Evolutionary conservation across 2,888 invertebrate genomes (phyloP), one percentile per base, ranked within the genome.

Genomic region (Suillia variegata): DNA sequence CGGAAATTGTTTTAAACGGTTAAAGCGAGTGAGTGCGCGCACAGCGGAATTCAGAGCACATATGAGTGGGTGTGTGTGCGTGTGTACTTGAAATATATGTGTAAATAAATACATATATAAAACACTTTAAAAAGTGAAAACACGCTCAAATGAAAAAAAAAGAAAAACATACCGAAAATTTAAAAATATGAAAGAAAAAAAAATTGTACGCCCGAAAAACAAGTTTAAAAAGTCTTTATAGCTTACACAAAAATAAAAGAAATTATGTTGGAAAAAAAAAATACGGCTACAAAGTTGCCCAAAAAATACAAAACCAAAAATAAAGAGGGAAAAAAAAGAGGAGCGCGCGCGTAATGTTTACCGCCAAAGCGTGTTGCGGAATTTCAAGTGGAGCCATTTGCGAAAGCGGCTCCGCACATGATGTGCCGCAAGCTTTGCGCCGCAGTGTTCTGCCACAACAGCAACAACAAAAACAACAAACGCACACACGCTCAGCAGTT

Each of bases 131-230:
- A 52, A 54, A 58, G 59, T 31, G n/a, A 38, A 18, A 60, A 42
- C 4, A 26, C 21, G 49, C 48, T 52, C 34, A 63, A 61, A 58
- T 26, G 10, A 64, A 60, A 59, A 57, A 53, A 62, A 6, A 5
- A 5, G 26, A 26, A 26, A 10, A 26, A 26, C 10, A 10, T 10
- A 26, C 26, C 26, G 5, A 26, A 26, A 26, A 26, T 26, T 26
- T 26, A 26, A 26, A 26, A 26, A 26, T 6, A 26, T 26, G 26
- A 26, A 26, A 6, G 26, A 26, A 26, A 26, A 26, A 26, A 26
- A n/a, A n/a, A n/a, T n/a, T 31, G 31, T 38, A n/a, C 38, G 31
- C 31, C 31, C 5, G 31, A 5, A 5, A 31, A 38, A n/a, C 6
- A 38, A 38, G 6, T 5, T 38, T 13, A 5, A 3, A 8, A 38